phyloP scores from a whole-genome alignment of 1,140 invertebrate genomes.

The Halyomorpha halys region DNA sequence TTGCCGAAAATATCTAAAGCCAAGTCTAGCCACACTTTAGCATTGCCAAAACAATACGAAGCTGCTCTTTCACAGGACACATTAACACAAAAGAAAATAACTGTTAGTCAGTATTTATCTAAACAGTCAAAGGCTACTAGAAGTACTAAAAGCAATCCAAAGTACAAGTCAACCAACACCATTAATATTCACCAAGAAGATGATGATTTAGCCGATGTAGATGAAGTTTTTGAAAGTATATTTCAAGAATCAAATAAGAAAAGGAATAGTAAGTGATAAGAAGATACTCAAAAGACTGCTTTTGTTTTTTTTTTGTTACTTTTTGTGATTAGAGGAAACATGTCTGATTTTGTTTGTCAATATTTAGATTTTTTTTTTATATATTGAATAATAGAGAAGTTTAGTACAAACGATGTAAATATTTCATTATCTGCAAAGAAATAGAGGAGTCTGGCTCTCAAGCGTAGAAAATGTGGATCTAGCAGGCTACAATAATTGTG shows the following conservation, averaged over 20 bases:
- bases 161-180: conserved; percentile 26
- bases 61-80: conserved; percentile 62
- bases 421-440: conserved; percentile 1
- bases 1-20: conserved; percentile 36
- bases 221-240: conserved; percentile 37
- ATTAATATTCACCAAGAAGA: conserved; percentile 22
- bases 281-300: background rate
- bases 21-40: conserved; percentile 58
- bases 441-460: conserved; percentile 9
- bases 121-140: conserved; percentile 22
- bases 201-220: conserved; percentile 37
- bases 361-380: conserved; percentile 3
- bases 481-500: conserved; percentile 1
- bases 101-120: conserved; percentile 68
- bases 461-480: background rate
- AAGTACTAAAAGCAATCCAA: conserved; percentile 27
- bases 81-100: conserved; percentile 58
- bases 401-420: conserved; percentile 14
- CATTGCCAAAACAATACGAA: conserved; percentile 63
- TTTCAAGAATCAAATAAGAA: conserved; percentile 31
- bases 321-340: background rate
- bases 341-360: background rate
- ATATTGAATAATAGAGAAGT: background rate
- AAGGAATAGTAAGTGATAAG: conserved; percentile 24
- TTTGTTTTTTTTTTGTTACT: background rate